A percentile compares a stretch with the other conserved stretches of the same genome.
These are phyloP conservation scores for Lepisosteus osseus DNA, from an alignment of 2,113 vertebrate genomes.

Conservation along the genomic window DNA sequence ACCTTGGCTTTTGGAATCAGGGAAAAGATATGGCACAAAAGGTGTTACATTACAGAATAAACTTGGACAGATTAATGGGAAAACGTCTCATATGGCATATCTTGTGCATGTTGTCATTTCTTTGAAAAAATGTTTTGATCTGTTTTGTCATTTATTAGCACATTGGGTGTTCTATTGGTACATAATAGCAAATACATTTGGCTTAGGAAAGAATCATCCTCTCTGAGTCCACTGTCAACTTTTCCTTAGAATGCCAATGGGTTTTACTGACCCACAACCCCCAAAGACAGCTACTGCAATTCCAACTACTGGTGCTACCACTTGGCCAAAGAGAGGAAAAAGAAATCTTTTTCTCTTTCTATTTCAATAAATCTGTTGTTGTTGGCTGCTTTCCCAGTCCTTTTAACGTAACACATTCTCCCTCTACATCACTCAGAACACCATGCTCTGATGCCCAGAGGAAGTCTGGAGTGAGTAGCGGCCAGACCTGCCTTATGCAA, in stretches of 20 bases:
- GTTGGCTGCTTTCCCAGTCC: slow-evolving; percentile 51
- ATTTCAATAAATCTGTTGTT: slow-evolving; percentile 49
- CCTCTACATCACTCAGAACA: slow-evolving; percentile 27
- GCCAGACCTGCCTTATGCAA: slow-evolving; percentile 5
- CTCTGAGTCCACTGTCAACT: too few relatives aligned
- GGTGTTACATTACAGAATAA: too few relatives aligned
- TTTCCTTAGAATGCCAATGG: slow-evolving; percentile 43
- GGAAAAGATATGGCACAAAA: too few relatives aligned
- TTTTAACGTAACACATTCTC: slow-evolving; percentile 51
- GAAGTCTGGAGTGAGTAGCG: slow-evolving; percentile 48
- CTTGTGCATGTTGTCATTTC: too few relatives aligned
- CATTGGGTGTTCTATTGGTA: too few relatives aligned
- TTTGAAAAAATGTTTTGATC: too few relatives aligned
- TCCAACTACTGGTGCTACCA: slow-evolving; percentile 41
- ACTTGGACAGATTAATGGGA: too few relatives aligned
- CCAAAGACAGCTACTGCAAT: slow-evolving; percentile 58
- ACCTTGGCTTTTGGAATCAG: too few relatives aligned
- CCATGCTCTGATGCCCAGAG: slow-evolving; percentile 47
- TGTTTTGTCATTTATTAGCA: too few relatives aligned
- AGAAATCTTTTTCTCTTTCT: slow-evolving; percentile 31
- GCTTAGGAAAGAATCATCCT: too few relatives aligned
- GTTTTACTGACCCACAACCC: slow-evolving; percentile 40
- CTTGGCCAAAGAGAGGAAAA: slow-evolving; percentile 21
- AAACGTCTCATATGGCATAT: too few relatives aligned
- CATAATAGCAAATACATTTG: too few relatives aligned